Evolutionary conservation across 2,888 invertebrate species (phyloP), one percentile per base, ranked within the genome.

Genomic region (Oligia strigilis): DNA sequence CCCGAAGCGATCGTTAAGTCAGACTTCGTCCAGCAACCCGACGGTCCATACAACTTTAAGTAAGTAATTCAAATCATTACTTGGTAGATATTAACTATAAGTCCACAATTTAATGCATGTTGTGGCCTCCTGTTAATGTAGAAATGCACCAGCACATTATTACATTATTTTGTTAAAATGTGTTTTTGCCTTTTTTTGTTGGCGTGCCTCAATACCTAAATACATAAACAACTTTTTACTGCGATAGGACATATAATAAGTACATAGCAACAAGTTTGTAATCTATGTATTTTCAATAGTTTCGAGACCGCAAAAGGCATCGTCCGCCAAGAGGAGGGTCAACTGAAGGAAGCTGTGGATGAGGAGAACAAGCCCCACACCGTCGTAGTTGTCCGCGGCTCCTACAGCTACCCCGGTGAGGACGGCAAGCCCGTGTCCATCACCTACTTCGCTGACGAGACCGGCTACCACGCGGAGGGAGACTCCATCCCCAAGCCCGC

Each of bases 401-500:
- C 96, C 1, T 98, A 96, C 94, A 93, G 97, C 0, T 98, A 98
- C 95, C 94, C 95, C 6, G 95, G 97, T 80, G 93, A 95, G 0
- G 97, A 98, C 4, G 98, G 98, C 84, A 96, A 96, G n/a, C 92
- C 94, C 3, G 97, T 97, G 84, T 91, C 92, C 58, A 83, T 98
- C 87, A 96, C 91, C 74, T 98, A 97, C 94, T 92, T 91, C 81
- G 98, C 98, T 75, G 98, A 98, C 86, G 98, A 98, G 93, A 97
- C 93, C 84, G 98, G 98, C 84, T 98, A 94, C 97, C 97, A 97
- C 84, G 97, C 98, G 2, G 97, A 97, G 74, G 98, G 98, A 71
- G 96, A 96, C 0, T 97, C 98, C 93, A 93, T 98, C 90, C 98
- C 98, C 75, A 97, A 97, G 73, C 93, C 52, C 36, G 78, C 88